phyloP scores from a whole-genome alignment of 2,797 vertebrate genomes.

The Trematomus bernacchii region DNA sequence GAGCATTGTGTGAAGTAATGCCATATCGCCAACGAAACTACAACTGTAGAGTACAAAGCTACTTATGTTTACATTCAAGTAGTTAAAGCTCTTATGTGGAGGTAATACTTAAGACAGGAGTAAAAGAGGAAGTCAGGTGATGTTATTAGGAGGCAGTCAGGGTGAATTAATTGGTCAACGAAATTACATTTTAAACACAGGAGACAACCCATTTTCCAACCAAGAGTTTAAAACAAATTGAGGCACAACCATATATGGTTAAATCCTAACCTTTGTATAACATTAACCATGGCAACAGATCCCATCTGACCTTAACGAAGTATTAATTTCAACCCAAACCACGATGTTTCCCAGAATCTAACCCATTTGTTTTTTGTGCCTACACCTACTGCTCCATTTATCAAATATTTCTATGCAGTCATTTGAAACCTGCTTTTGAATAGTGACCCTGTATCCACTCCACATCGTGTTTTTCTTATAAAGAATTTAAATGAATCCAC shows the following conservation, averaged over 20 bases:
- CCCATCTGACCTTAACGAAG: background rate
- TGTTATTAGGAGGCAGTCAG: background rate
- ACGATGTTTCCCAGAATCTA: background rate
- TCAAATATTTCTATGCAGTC: background rate
- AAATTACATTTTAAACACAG: too few relatives aligned
- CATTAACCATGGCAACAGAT: background rate
- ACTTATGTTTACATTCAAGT: background rate
- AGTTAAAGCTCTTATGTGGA: background rate
- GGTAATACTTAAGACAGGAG: background rate
- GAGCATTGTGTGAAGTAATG: too few relatives aligned
- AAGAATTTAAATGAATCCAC: background rate
- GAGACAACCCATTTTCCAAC: too few relatives aligned
- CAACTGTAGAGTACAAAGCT: background rate
- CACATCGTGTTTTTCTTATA: background rate
- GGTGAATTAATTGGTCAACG: too few relatives aligned
- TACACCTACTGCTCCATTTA: too few relatives aligned
- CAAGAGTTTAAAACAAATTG: too few relatives aligned
- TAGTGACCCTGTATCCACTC: background rate
- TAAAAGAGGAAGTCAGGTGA: background rate
- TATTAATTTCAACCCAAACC: background rate
- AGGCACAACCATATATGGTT: too few relatives aligned
- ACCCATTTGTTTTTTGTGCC: too few relatives aligned
- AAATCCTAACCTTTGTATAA: too few relatives aligned
- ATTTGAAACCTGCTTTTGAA: background rate
- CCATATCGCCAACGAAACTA: background rate